Percentiles rank a stretch among this genome's conserved stretches.
These are phyloP conservation scores for Gymnogyps californianus DNA, from an alignment of 2,113 vertebrate genomes.

Conservation along the genomic window DNA sequence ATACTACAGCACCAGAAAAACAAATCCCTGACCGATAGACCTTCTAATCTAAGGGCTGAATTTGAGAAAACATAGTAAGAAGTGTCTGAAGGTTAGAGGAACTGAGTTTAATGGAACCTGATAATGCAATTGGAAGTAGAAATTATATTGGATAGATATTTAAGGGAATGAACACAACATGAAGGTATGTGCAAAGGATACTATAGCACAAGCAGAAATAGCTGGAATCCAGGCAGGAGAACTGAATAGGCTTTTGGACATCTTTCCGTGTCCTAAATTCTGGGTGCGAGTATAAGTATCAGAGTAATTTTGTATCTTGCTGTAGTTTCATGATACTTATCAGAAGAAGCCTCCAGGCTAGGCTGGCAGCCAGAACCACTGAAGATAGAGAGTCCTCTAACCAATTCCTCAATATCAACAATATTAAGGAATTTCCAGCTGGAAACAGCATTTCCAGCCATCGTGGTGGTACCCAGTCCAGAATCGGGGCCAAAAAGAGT, in stretches of 20 bases:
- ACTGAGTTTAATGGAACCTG: background rate
- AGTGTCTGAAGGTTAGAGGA: background rate
- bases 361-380: background rate
- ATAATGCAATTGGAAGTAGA: background rate
- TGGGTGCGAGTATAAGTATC: rapidly evolving
- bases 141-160: background rate
- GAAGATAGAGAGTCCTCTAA: background rate
- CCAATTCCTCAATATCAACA: background rate
- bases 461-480: background rate
- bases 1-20: background rate
- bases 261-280: background rate
- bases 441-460: background rate
- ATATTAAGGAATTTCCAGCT: background rate
- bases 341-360: background rate
- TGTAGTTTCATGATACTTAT: background rate
- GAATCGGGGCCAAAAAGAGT: background rate
- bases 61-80: background rate
- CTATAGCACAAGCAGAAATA: background rate
- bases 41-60: background rate
- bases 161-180: background rate
- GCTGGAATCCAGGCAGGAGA: background rate
- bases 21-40: background rate
- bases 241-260: background rate
- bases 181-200: background rate
- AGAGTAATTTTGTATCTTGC: background rate